phyloP scores from a whole-genome alignment of 2,888 invertebrate species.

The Myopa tessellatipennis region DNA sequence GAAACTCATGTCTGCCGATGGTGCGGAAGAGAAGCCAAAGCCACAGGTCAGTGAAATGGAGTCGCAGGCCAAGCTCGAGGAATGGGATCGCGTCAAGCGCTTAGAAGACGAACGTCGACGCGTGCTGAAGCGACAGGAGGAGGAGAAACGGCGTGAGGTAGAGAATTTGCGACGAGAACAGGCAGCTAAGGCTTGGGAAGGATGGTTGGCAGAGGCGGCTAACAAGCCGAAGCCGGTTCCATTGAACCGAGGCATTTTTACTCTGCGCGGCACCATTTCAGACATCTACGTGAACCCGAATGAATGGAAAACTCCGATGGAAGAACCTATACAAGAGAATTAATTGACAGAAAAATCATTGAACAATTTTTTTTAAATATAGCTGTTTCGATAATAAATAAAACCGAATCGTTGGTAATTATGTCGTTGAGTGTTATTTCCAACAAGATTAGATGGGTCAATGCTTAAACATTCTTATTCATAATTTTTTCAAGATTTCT shows the following conservation, averaged over 20 bases:
- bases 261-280: slow-evolving; percentile 63
- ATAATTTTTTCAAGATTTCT: too few species aligned
- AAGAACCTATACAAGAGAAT: slow-evolving; percentile 29
- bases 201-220: slow-evolving; percentile 60
- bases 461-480: too few species aligned
- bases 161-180: slow-evolving; percentile 52
- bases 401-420: too few species aligned
- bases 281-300: slow-evolving; percentile 62
- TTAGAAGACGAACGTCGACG: slow-evolving; percentile 53
- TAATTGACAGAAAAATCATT: not conserved
- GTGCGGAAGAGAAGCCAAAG: slow-evolving; percentile 40
- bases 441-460: too few species aligned
- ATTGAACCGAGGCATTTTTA: slow-evolving; percentile 62
- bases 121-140: slow-evolving; percentile 48
- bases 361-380: not conserved
- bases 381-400: not conserved
- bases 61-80: slow-evolving; percentile 49
- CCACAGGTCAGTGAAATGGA: slow-evolving; percentile 44
- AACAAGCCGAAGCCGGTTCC: slow-evolving; percentile 66
- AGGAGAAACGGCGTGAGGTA: slow-evolving; percentile 48
- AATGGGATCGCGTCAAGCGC: slow-evolving; percentile 54
- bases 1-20: slow-evolving; percentile 22
- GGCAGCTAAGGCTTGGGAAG: slow-evolving; percentile 57
- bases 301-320: slow-evolving; percentile 54
- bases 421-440: not conserved